phyloP scores from a whole-genome alignment of 2,888 invertebrate genomes.

The Epinotia nisella region DNA sequence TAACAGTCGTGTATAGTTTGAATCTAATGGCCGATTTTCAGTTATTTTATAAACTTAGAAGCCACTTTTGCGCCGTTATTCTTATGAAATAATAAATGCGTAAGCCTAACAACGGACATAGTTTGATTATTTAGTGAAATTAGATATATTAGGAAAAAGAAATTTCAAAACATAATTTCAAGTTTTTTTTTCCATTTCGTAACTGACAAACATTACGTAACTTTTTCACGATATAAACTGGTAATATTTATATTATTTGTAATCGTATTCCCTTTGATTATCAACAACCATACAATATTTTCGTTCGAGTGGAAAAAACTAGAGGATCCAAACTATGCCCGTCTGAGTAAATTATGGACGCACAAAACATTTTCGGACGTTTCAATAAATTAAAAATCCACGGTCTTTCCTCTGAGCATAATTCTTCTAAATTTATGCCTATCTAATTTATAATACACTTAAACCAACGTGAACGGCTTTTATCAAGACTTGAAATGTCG shows the following conservation, averaged over 20 bases:
- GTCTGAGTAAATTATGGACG: slow-evolving; percentile 46
- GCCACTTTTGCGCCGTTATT: slow-evolving; percentile 22
- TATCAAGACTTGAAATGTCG: neutral
- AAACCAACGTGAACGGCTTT: slow-evolving; percentile 51
- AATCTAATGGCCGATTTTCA: neutral
- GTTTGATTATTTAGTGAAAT: slow-evolving; percentile 6
- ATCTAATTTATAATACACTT: slow-evolving; percentile 74
- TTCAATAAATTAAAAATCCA: slow-evolving; percentile 52
- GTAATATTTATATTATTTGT: too few species aligned
- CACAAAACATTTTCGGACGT: slow-evolving; percentile 53
- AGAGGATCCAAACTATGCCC: slow-evolving; percentile 30
- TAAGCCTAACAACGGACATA: slow-evolving; percentile 23
- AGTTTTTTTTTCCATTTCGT: neutral
- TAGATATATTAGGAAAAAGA: neutral
- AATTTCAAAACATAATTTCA: neutral
- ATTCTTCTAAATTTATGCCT: slow-evolving; percentile 75
- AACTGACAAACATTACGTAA: neutral
- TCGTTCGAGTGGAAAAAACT: neutral
- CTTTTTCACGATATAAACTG: neutral
- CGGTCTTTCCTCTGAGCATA: slow-evolving; percentile 70
- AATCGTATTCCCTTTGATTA: neutral
- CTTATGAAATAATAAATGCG: slow-evolving; percentile 29
- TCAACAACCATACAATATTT: neutral
- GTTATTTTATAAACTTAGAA: neutral
- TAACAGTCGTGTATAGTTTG: neutral